Evolutionary conservation across 2,797 vertebrate species (phyloP).

Genomic region (Sebastes vulpes): DNA sequence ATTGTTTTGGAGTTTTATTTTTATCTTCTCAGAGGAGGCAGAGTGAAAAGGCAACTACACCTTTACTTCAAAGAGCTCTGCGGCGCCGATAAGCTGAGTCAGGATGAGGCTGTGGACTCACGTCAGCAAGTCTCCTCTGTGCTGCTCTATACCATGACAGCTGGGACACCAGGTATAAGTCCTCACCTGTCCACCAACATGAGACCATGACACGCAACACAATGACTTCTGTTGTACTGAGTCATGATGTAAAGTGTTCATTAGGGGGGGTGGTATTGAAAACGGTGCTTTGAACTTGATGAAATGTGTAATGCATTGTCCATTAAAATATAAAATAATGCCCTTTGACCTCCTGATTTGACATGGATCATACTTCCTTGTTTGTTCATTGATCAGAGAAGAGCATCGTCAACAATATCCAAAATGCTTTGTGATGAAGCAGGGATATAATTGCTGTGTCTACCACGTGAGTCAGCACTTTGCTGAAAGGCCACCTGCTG

Average conservation of each 20-base stretch:
- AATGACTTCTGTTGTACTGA: neutral
- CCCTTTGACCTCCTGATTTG: neutral
- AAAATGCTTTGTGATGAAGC: conserved; percentile 41
- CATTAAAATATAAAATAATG: neutral
- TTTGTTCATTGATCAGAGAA: conserved; percentile 11
- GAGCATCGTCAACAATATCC: neutral
- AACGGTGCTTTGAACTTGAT: neutral
- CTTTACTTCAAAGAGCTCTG: conserved; percentile 35
- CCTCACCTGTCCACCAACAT: conserved; percentile 38
- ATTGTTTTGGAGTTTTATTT: conserved; percentile 40
- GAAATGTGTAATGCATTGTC: neutral
- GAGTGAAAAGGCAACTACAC: conserved; percentile 8
- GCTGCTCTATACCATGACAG: conserved; percentile 16
- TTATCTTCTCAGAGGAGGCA: conserved; percentile 22
- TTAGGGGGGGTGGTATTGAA: neutral
- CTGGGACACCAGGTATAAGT: conserved; percentile 8
- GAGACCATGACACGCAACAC: neutral
- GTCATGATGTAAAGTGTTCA: neutral
- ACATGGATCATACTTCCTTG: neutral
- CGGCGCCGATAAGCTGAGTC: conserved; percentile 55
- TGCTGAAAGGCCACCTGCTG: conserved; percentile 47
- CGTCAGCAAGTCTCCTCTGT: conserved; percentile 42
- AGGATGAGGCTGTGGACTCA: conserved; percentile 39
- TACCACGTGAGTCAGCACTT: conserved; percentile 58
- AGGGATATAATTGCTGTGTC: conserved; percentile 9